Conservation (phyloP, 2,797 vertebrate species). For the Lophotriccus pileatus region DNA sequence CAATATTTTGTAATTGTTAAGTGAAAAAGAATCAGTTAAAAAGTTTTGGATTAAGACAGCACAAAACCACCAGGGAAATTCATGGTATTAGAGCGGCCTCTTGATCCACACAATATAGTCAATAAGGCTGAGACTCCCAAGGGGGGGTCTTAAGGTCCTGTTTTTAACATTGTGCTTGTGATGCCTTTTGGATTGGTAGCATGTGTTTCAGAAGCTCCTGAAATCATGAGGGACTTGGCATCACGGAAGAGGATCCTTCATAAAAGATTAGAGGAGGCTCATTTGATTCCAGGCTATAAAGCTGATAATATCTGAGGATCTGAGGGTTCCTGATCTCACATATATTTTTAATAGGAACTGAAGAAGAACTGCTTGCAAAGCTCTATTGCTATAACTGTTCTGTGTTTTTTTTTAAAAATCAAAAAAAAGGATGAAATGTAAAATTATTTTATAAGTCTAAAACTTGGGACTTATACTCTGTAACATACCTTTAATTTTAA, state of each 20-base stretch:
- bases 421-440: not conserved
- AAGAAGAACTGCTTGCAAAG: not conserved
- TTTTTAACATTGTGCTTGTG: not conserved
- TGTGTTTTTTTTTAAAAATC: not conserved
- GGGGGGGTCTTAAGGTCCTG: not conserved
- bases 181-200: not conserved
- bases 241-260: not conserved
- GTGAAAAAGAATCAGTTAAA: not conserved
- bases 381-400: not conserved
- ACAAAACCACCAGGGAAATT: not conserved
- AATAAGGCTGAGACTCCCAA: not conserved
- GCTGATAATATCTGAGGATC: not conserved
- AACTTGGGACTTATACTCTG: not conserved
- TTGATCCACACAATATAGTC: not conserved
- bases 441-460: not conserved
- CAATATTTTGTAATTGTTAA: not conserved
- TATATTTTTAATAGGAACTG: constrained; percentile 1
- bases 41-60: not conserved
- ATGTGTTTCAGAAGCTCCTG: not conserved
- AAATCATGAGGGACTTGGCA: not conserved
- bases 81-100: not conserved
- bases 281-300: constrained; percentile 3
- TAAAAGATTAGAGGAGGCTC: not conserved
- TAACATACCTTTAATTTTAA: not conserved
- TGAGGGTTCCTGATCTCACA: not conserved